These are phyloP conservation scores for Acleris literana DNA, from an alignment of 2,888 invertebrate genomes.

Conservation along the genomic window DNA sequence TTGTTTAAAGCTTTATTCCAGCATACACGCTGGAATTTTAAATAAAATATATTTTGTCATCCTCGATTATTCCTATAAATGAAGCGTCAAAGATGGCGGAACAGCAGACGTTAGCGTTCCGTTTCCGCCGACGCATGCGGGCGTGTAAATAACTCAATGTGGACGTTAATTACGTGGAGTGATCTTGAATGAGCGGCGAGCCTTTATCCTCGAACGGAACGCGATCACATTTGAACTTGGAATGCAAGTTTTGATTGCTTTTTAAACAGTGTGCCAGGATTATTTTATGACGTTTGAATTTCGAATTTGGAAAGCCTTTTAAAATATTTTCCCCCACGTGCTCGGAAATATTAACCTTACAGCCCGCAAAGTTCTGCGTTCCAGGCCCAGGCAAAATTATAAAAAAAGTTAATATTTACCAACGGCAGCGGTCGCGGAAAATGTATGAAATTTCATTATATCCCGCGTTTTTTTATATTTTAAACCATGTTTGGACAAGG, in stretches of 20 bases:
- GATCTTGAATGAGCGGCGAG: constrained; percentile 66
- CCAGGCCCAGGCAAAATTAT: too few relatives aligned
- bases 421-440: too few relatives aligned
- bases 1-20: too few relatives aligned
- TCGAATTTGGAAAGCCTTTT: constrained; percentile 9
- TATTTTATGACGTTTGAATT: not conserved
- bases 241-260: constrained; percentile 41
- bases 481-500: too few relatives aligned
- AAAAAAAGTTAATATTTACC: too few relatives aligned
- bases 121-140: constrained; percentile 73
- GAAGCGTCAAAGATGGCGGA: constrained; percentile 38
- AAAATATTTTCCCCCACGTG: not conserved
- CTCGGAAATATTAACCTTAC: too few relatives aligned
- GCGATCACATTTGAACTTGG: constrained; percentile 65
- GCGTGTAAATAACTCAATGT: constrained; percentile 78
- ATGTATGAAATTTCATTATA: too few relatives aligned
- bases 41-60: too few relatives aligned
- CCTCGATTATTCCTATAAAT: constrained; percentile 55
- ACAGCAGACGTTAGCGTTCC: constrained; percentile 51
- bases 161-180: constrained; percentile 76
- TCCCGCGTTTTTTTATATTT: too few relatives aligned
- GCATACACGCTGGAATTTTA: too few relatives aligned
- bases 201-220: constrained; percentile 58
- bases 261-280: constrained; percentile 16
- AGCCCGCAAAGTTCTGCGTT: too few relatives aligned